Conservation (phyloP, 2,113 vertebrate species). For the Arizona elegans region DNA sequence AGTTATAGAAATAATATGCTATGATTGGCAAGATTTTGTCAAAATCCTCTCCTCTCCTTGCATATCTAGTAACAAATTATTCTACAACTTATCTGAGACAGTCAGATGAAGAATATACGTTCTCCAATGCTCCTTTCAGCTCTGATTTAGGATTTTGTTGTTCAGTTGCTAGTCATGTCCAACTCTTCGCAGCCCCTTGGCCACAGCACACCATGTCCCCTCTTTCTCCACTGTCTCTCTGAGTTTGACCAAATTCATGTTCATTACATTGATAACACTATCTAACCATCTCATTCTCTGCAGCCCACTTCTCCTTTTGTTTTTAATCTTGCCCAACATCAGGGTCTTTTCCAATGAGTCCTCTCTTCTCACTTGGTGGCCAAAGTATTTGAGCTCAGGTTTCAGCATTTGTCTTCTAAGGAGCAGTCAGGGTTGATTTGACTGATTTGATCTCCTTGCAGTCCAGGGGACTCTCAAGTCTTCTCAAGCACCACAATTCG, state of each 20-base stretch:
- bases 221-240: not conserved
- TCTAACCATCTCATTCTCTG: not conserved
- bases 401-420: not conserved
- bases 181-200: not conserved
- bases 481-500: not conserved
- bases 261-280: not conserved
- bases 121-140: not conserved
- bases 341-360: not conserved
- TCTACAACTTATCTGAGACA: conserved; percentile 24
- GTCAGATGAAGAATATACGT: not conserved
- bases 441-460: not conserved
- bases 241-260: not conserved
- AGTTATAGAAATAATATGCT: not conserved
- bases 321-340: not conserved
- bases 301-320: not conserved
- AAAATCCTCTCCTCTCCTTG: conserved; percentile 16
- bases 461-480: not conserved
- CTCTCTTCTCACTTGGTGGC: not conserved
- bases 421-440: not conserved
- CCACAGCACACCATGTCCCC: not conserved
- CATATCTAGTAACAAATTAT: not conserved
- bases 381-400: not conserved
- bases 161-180: not conserved
- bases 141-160: not conserved
- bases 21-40: conserved; percentile 5